Percentiles rank a stretch among this genome's conserved stretches.
Evolutionary conservation across 1,140 invertebrate species (phyloP).

Genomic region (Ruditapes philippinarum): DNA sequence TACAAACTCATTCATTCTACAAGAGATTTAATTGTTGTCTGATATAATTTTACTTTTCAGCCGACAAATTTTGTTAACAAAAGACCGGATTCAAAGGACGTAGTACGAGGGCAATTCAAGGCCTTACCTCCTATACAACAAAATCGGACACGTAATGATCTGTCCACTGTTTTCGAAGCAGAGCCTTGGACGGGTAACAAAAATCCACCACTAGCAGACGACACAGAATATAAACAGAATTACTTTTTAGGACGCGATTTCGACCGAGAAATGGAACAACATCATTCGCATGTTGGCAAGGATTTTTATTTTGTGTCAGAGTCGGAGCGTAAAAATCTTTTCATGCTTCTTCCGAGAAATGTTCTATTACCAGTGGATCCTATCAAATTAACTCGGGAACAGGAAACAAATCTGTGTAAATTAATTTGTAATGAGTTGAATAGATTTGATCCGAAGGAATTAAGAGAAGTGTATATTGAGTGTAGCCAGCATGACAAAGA

Average conservation of each 20-base stretch:
- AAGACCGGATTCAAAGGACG: slow-evolving; percentile 64
- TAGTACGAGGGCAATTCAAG: slow-evolving; percentile 45
- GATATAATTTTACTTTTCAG: slow-evolving; percentile 18
- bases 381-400: slow-evolving; percentile 38
- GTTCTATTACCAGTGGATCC: slow-evolving; percentile 58
- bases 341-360: slow-evolving; percentile 45
- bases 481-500: slow-evolving; percentile 50
- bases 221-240: slow-evolving; percentile 60
- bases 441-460: slow-evolving; percentile 45
- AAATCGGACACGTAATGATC: slow-evolving; percentile 66
- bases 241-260: neutral
- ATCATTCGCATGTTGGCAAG: neutral
- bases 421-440: slow-evolving; percentile 51
- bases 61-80: slow-evolving; percentile 40
- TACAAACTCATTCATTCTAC: too few species aligned
- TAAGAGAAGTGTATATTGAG: slow-evolving; percentile 48
- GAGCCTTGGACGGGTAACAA: slow-evolving; percentile 64
- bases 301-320: slow-evolving; percentile 10
- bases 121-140: slow-evolving; percentile 59
- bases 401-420: slow-evolving; percentile 53
- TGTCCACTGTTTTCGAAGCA: slow-evolving; percentile 69
- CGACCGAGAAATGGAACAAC: neutral
- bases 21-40: neutral
- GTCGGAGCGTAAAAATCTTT: slow-evolving; percentile 27
- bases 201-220: slow-evolving; percentile 44